These are phyloP conservation scores for Seira sanloemensis DNA, from an alignment of 2,888 invertebrate species.

Conservation along the genomic window DNA sequence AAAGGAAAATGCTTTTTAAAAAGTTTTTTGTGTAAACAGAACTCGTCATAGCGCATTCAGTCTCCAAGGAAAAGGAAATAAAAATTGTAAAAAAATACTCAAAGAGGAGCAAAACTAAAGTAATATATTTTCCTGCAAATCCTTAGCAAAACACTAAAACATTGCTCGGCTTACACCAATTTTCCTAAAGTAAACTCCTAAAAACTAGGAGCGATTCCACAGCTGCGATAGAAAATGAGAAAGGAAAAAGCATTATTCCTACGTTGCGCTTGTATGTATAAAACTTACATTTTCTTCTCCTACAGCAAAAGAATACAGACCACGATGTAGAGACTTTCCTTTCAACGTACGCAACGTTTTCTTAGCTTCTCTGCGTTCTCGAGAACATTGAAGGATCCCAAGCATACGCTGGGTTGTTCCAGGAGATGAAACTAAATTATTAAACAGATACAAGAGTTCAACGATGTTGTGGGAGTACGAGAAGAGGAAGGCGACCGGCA, in stretches of 20 bases:
- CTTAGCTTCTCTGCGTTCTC: background rate
- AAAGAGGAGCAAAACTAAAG: conserved; percentile 31
- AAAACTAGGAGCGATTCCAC: conserved; percentile 10
- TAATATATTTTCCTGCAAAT: conserved; percentile 39
- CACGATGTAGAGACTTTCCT: background rate
- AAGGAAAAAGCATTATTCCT: background rate
- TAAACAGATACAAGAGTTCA: conserved; percentile 21
- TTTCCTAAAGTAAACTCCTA: conserved; percentile 36
- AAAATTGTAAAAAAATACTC: conserved; percentile 8
- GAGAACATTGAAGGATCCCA: background rate
- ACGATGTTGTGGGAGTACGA: background rate
- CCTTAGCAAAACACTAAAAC: conserved; percentile 42
- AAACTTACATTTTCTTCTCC: background rate
- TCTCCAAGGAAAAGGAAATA: background rate
- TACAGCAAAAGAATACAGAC: background rate
- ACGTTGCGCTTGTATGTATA: too few species aligned
- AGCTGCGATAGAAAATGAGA: conserved; percentile 23
- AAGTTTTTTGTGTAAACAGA: background rate
- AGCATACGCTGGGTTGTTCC: background rate
- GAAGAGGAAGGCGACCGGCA: conserved; percentile 21
- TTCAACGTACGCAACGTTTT: background rate
- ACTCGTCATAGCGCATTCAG: background rate
- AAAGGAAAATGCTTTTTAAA: too few species aligned
- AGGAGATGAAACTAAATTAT: conserved; percentile 29
- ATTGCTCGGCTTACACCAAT: conserved; percentile 43